These are phyloP conservation scores for Bombycilla garrulus DNA, from an alignment of 2,113 vertebrate genomes.

Conservation along the genomic window DNA sequence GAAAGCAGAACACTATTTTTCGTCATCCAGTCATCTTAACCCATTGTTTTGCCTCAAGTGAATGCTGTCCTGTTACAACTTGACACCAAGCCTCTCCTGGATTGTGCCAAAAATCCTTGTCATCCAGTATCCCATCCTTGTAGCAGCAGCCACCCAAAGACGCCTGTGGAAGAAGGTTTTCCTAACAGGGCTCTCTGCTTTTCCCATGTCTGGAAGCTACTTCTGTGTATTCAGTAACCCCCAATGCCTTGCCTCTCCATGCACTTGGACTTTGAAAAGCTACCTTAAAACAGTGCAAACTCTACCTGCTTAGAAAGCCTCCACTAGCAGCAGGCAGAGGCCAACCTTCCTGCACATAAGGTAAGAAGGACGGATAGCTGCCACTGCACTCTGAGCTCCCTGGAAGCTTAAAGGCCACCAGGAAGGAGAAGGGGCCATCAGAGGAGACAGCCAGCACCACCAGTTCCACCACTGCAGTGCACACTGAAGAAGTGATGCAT, in stretches of 20 bases:
- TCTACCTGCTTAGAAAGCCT: background rate
- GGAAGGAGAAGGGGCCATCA: background rate
- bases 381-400: background rate
- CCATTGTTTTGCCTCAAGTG: background rate
- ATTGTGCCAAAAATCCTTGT: background rate
- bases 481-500: background rate
- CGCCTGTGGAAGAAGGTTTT: background rate
- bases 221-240: background rate
- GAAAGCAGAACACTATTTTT: background rate
- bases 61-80: background rate
- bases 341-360: background rate
- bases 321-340: background rate
- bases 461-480: background rate
- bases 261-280: background rate
- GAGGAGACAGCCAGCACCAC: background rate
- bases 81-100: background rate
- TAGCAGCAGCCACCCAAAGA: background rate
- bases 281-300: fast-evolving
- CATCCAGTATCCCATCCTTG: too few species aligned
- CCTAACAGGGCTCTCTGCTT: background rate
- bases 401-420: background rate
- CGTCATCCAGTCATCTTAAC: background rate
- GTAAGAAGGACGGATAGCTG: background rate
- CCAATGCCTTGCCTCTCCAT: background rate
- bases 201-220: background rate